These are phyloP conservation scores for Gonocerus acuteangulatus DNA, from an alignment of 2,888 invertebrate genomes.

Conservation along the genomic window DNA sequence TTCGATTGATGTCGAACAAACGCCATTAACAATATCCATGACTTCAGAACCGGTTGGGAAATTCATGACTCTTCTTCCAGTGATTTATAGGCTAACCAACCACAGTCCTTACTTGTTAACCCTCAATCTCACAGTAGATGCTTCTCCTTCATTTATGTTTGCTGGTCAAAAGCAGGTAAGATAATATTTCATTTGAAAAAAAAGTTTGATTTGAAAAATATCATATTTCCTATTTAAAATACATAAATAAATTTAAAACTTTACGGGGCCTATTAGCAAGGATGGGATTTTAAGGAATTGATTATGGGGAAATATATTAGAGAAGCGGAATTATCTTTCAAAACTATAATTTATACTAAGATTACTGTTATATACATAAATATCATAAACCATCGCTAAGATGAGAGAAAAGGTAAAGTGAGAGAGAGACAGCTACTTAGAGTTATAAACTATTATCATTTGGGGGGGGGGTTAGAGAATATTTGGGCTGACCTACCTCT, in stretches of 20 bases:
- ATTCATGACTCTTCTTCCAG: conserved; percentile 41
- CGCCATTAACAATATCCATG: not conserved
- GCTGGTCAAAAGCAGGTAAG: conserved; percentile 82
- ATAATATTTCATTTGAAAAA: not conserved
- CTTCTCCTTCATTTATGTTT: conserved; percentile 88
- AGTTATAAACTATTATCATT: too few species aligned
- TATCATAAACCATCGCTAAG: too few species aligned
- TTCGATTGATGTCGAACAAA: conserved; percentile 7
- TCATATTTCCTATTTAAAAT: not conserved
- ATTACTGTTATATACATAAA: too few species aligned
- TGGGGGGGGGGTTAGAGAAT: too few species aligned
- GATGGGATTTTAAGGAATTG: too few species aligned
- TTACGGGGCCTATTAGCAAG: not conserved
- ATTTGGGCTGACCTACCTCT: too few species aligned
- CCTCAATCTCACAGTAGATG: conserved; percentile 66
- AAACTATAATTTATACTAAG: too few species aligned
- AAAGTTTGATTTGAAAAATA: not conserved
- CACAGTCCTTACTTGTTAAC: conserved; percentile 63
- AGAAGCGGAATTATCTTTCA: too few species aligned
- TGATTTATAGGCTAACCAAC: conserved; percentile 64
- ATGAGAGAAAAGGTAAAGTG: too few species aligned
- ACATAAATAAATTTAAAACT: not conserved
- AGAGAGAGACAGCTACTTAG: too few species aligned
- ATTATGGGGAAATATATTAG: too few species aligned
- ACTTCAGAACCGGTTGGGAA: not conserved